Base-by-base conservation (phyloP, 2,797 vertebrate species). In the Schizothorax lantsangensis region DNA sequence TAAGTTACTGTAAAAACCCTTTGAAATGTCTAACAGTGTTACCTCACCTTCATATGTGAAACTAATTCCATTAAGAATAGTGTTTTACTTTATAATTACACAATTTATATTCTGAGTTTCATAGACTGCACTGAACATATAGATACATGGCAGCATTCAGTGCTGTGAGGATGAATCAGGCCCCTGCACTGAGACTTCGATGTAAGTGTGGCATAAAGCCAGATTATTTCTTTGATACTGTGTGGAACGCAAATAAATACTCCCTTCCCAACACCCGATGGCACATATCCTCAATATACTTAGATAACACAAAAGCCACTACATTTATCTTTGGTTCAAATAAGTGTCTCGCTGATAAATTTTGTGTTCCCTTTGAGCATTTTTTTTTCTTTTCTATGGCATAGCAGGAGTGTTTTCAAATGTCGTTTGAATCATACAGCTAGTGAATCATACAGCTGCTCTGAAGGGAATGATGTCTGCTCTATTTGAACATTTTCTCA, bases 361-460 rank as follows among this genome's bases (percentile, higher is more conserved):
- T 6, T 26, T 62, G 17, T 52, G 47, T 52, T 59, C 17, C 38
- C 14, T 26, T 26, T 14, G 11, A n/a, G 11, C 52, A 78, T 36
- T 79, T 2, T 52, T 52, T 79, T 14, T 57, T 59, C 57, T 12
- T 33, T 36, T 62, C 23, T n/a, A 8, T n/a, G 52, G 33, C 21
- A 40, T 59, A n/a, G 33, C 52, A 40, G 52, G 33, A 78, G n/a
- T 62, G 23, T 79, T 79, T 57, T 78, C 75, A 78, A 78, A 57
- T 38, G 6, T 15, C 4, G 8, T 49, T 30, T 54, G 74, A 77
- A 54, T 77, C 74, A 75, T 36, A 77, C 8, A 23, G 73, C 45
- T 40, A 71, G 23, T 75, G 73, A 75, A 49, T 75, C 45, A 49
- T 75, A 33, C 14, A 52, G 49, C 47, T 77, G 74, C 30, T 54